Percentiles rank a stretch among this genome's conserved stretches.
Conservation (phyloP, 2,113 vertebrate genomes). For the Natator depressus region DNA sequence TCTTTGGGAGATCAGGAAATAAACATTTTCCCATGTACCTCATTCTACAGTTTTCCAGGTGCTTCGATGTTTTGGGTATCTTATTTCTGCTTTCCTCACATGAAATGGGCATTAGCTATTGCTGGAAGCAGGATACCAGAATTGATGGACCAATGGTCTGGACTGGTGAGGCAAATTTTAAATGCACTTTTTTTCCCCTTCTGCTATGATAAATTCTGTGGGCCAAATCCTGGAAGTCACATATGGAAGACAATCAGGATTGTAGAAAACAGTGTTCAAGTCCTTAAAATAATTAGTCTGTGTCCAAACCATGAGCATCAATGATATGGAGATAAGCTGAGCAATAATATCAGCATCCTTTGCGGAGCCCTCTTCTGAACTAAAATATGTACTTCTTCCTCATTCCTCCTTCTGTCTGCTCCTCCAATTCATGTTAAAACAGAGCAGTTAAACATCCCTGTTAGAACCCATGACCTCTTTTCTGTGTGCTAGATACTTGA, state of each 20-base stretch:
- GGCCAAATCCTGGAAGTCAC: neutral
- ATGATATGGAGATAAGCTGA: neutral
- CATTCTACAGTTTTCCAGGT: rapidly evolving
- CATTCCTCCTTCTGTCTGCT: neutral
- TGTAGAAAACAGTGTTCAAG: neutral
- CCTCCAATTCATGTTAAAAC: neutral
- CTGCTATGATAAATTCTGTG: neutral
- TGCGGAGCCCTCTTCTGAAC: neutral
- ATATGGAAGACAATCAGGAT: neutral
- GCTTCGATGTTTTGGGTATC: neutral
- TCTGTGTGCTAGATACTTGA: neutral
- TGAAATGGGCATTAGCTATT: neutral
- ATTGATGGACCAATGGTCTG: neutral
- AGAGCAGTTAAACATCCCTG: conserved; percentile 12
- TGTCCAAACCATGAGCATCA: neutral
- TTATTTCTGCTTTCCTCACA: neutral
- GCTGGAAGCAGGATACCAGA: neutral
- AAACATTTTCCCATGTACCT: neutral
- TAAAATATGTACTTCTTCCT: neutral
- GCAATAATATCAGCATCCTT: neutral
- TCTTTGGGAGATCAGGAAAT: neutral
- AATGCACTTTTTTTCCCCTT: neutral
- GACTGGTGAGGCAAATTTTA: neutral
- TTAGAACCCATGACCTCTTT: conserved; percentile 34
- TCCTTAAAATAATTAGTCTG: neutral